These are phyloP conservation scores for Hippoglossus stenolepis DNA, from an alignment of 2,113 vertebrate species.

Conservation along the genomic window DNA sequence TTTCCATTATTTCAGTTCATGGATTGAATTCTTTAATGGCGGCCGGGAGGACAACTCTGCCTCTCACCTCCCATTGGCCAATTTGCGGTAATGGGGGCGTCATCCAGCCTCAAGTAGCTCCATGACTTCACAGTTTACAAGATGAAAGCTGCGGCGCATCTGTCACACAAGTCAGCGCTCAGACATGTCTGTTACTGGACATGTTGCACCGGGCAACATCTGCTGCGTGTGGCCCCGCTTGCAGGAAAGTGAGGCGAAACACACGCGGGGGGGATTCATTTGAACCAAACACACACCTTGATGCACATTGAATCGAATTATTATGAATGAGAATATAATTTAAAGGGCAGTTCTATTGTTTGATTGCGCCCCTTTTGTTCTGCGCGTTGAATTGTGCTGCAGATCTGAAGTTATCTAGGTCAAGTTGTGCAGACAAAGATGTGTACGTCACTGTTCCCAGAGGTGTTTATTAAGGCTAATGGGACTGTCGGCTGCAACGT, in stretches of 20 bases:
- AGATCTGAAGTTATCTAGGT: constrained; percentile 39
- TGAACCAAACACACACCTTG: no score
- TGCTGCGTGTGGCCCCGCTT: constrained; percentile 12
- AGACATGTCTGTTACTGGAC: constrained; percentile 42
- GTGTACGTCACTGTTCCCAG: constrained; percentile 16
- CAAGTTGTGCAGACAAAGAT: constrained; percentile 52
- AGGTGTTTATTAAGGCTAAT: constrained; percentile 2
- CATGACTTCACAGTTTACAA: constrained; percentile 83
- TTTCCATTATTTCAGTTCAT: constrained; percentile 93
- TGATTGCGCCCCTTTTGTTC: constrained; percentile 10
- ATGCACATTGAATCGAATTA: no score
- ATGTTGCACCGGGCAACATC: constrained; percentile 32
- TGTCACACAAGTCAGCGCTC: constrained; percentile 68
- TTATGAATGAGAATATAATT: background rate
- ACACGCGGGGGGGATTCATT: no score
- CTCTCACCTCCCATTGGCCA: constrained; percentile 86
- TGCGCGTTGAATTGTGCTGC: constrained; percentile 15
- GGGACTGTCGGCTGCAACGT: constrained; percentile 7
- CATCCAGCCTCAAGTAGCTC: constrained; percentile 77
- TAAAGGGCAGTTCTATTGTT: background rate
- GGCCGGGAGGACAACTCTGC: constrained; percentile 93
- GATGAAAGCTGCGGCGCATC: constrained; percentile 74
- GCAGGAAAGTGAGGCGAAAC: background rate
- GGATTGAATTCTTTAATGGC: constrained; percentile 98
- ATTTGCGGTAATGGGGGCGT: constrained; percentile 77